Conservation (phyloP, 2,797 vertebrate species). For the Myoxocephalus aenaeus region DNA sequence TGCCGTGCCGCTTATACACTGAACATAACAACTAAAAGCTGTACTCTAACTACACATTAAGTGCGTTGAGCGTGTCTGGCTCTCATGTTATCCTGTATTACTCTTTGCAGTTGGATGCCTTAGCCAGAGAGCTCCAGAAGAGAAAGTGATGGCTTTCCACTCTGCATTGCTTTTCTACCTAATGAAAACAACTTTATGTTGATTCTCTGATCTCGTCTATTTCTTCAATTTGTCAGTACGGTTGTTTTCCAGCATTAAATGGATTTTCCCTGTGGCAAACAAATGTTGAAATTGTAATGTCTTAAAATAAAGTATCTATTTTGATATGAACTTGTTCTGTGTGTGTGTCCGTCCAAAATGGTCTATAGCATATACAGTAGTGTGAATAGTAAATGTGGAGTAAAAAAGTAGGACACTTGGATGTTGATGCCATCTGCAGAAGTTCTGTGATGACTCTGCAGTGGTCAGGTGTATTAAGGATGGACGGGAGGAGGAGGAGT, state of each 20-base stretch:
- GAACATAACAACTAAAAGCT: neutral
- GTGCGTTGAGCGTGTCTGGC: neutral
- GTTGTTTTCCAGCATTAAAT: conserved; percentile 21
- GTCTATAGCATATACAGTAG: neutral
- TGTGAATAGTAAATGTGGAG: neutral
- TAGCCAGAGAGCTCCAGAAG: conserved; percentile 85
- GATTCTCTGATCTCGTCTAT: conserved; percentile 23
- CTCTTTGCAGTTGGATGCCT: conserved; percentile 79
- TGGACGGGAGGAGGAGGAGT: too few relatives aligned
- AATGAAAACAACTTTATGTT: conserved; percentile 20
- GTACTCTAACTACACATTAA: neutral
- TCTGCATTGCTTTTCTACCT: conserved; percentile 40
- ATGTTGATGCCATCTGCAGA: neutral
- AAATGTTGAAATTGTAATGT: conserved; percentile 44
- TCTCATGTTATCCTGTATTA: conserved; percentile 7
- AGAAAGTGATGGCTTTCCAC: conserved; percentile 78
- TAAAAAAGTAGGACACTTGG: neutral
- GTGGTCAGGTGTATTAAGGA: too few relatives aligned
- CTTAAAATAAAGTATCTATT: conserved; percentile 75
- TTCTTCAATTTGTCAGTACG: conserved; percentile 29
- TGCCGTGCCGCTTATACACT: neutral
- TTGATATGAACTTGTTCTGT: conserved; percentile 67
- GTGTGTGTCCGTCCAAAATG: conserved; percentile 8
- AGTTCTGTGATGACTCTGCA: too few relatives aligned
- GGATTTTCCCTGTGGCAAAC: conserved; percentile 13